Base-by-base conservation (phyloP, 1,140 invertebrate genomes). In the Lordiphosa collinella region DNA sequence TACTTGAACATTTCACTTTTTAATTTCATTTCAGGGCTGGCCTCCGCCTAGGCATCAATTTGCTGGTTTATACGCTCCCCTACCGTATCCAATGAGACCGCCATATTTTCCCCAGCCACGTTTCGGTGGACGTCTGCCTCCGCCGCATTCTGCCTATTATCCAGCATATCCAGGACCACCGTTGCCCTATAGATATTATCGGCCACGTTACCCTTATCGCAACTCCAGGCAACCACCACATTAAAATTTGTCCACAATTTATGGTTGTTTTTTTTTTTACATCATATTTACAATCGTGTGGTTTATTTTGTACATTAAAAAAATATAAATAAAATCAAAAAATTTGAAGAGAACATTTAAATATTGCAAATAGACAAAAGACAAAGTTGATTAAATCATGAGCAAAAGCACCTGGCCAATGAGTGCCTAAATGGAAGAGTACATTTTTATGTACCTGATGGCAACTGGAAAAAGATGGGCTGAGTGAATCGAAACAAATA, bases 211-310 rank as follows among this genome's bases (percentile, higher is more conserved):
- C 6, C 44, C 44, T 14, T 80, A 61, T 40, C 55, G 59, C 31
- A 73, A 50, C 32, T 35, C 43, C 7, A 51, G 65, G 18, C 55
- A 36, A 12, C 35, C 54, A 13, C 72, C 60, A 37, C 4, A 14
- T 34, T 14, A 7, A 12, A 53, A 40, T 49, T 63, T 65, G 71
- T 18, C 4, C 18, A 61, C 64, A 74, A 1, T 29, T 29, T 29
- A 8, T 29, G 25, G 25, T 29, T n/a, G n/a, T 22, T 18, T 79
- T 79, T 25, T 25, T 55, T 65, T 54, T 61, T 69, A n/a, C n/a
- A n/a, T n/a, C n/a, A n/a, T 69, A 80, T 82, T 67, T 80, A 80
- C 75, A 80, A 56, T 82, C 70, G 69, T 80, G 69, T 74, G 69
- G 62, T 78, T 75, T 82, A 60, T 69, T 68, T 75, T 71, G 66